These are phyloP conservation scores for Hypotaenidia okinawae DNA, from an alignment of 2,797 vertebrate species.

Conservation along the genomic window DNA sequence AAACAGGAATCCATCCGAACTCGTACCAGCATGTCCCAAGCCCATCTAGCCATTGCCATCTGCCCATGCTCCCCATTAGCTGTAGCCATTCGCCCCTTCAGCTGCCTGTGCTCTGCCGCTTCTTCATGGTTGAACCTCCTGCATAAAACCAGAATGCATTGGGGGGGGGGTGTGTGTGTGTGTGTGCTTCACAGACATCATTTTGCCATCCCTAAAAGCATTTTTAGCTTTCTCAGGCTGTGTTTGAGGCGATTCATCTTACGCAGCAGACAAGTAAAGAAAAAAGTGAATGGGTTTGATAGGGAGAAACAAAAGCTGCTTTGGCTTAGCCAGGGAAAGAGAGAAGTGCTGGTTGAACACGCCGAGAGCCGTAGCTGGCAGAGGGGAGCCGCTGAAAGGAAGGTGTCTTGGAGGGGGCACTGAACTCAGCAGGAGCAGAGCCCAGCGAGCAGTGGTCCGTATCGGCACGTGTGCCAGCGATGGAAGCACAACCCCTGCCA, in stretches of 20 bases:
- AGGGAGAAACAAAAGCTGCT: neutral
- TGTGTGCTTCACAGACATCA: neutral
- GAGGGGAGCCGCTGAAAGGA: neutral
- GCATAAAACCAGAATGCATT: neutral
- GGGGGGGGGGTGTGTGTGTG: too few relatives aligned
- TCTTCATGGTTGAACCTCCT: neutral
- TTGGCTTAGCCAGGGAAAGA: neutral
- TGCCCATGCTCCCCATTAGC: neutral
- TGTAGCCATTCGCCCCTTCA: neutral
- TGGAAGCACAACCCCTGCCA: accelerated
- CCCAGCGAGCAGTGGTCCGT: neutral
- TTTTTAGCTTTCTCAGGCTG: neutral
- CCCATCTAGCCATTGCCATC: neutral
- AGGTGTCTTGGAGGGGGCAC: neutral
- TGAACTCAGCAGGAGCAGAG: neutral
- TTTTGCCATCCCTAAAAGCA: neutral
- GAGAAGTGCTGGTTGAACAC: accelerated
- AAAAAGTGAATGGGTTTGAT: neutral
- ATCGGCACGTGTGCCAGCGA: accelerated
- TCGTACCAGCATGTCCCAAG: neutral
- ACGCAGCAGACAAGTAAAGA: neutral
- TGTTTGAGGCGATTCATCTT: neutral
- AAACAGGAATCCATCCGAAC: neutral
- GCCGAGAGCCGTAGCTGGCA: neutral
- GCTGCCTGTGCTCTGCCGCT: neutral